These are phyloP conservation scores for Stichodactyla mertensii DNA, from an alignment of 64 coral and sea anemone genomes.

Conservation along the genomic window DNA sequence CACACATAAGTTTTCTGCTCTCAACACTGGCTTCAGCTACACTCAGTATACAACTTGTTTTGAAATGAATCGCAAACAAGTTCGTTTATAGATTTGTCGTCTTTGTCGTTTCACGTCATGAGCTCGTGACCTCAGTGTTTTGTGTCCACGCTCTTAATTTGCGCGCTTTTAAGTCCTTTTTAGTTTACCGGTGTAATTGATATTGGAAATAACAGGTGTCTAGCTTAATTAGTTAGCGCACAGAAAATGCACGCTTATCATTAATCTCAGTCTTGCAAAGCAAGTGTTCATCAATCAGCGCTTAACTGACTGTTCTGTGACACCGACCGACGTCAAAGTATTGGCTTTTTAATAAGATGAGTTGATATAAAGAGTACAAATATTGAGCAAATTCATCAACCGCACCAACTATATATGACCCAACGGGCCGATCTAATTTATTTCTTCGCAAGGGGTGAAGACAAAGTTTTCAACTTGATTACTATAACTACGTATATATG, in stretches of 20 bases:
- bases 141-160: neutral
- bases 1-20: neutral
- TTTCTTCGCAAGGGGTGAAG: too few species aligned
- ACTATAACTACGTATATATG: too few species aligned
- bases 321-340: too few species aligned
- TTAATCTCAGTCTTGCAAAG: neutral
- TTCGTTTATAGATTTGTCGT: neutral
- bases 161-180: neutral
- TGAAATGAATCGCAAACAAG: neutral
- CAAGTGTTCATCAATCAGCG: neutral
- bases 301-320: neutral
- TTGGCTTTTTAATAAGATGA: too few species aligned
- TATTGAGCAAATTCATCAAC: too few species aligned
- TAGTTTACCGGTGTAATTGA: neutral
- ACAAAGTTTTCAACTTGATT: too few species aligned
- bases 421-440: too few species aligned
- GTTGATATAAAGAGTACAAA: too few species aligned
- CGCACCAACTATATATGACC: too few species aligned
- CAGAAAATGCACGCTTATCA: neutral
- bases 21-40: neutral
- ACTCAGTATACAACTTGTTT: neutral
- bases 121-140: neutral
- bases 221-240: neutral
- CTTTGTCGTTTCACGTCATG: neutral
- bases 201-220: neutral